Conservation (phyloP, 1,140 invertebrate genomes). For the Drosophila sp. region DNA sequence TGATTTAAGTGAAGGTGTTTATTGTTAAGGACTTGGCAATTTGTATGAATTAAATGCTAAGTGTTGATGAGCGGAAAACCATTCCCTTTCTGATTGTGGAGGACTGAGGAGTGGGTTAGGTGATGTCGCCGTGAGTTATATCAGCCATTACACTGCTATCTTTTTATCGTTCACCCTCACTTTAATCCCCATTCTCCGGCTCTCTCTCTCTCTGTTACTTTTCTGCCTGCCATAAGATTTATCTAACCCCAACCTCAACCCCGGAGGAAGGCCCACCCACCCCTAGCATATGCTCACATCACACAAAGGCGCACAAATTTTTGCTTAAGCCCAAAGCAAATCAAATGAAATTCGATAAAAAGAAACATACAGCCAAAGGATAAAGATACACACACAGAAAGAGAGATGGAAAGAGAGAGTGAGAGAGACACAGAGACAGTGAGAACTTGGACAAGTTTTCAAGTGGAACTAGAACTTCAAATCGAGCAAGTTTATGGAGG, state of each 20-base stretch:
- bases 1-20: neutral
- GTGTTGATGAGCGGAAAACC: neutral
- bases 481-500: constrained; percentile 22
- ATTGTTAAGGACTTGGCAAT: neutral
- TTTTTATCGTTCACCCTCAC: constrained; percentile 15
- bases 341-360: constrained; percentile 65
- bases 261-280: constrained; percentile 27
- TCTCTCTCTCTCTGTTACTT: neutral
- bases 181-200: constrained; percentile 18
- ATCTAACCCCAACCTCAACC: constrained; percentile 54
- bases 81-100: no score
- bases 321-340: constrained; percentile 52
- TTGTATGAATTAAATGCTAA: constrained; percentile 7
- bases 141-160: constrained; percentile 2
- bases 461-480: constrained; percentile 51
- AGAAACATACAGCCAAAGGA: constrained; percentile 25
- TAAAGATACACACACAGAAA: constrained; percentile 37
- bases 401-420: neutral
- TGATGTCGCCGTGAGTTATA: neutral
- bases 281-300: constrained; percentile 40
- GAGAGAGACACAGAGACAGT: constrained; percentile 20
- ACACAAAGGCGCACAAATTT: constrained; percentile 33
- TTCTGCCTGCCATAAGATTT: constrained; percentile 38
- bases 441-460: constrained; percentile 49
- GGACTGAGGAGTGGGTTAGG: neutral